Evolutionary conservation across 2,797 vertebrate genomes (phyloP).

Genomic region (Coreius guichenoti): DNA sequence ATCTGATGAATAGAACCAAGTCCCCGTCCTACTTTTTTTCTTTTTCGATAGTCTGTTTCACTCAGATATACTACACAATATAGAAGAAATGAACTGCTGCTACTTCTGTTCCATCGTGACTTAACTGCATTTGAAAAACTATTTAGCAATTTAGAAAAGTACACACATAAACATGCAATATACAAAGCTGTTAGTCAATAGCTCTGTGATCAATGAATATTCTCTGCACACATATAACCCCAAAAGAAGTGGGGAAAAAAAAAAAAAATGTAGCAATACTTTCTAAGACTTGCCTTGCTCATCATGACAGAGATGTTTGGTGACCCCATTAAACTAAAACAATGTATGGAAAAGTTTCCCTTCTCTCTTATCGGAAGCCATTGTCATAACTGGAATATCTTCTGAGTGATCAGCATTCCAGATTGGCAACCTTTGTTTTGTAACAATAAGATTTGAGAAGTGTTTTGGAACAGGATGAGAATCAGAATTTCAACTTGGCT

Average conservation of each 20-base stretch:
- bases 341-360: conserved; percentile 43
- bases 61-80: neutral
- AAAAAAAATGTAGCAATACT: neutral
- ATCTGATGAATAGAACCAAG: neutral
- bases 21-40: neutral
- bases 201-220: neutral
- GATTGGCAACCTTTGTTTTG: conserved; percentile 45
- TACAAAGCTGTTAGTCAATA: neutral
- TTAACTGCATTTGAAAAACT: neutral
- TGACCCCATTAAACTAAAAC: conserved; percentile 32
- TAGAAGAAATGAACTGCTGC: neutral
- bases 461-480: conserved; percentile 49
- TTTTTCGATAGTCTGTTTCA: neutral
- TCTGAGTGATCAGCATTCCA: conserved; percentile 57
- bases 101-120: neutral
- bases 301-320: conserved; percentile 33
- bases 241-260: neutral
- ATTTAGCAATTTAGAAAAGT: neutral
- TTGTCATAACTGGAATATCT: conserved; percentile 57
- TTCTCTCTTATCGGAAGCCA: conserved; percentile 44
- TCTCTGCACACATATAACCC: neutral
- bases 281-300: conserved; percentile 9
- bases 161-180: neutral
- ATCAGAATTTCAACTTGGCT: conserved; percentile 35
- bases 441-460: conserved; percentile 45